Base-by-base conservation (phyloP, 2,113 vertebrate species). In the Sinocyclocheilus maitianheensis region DNA sequence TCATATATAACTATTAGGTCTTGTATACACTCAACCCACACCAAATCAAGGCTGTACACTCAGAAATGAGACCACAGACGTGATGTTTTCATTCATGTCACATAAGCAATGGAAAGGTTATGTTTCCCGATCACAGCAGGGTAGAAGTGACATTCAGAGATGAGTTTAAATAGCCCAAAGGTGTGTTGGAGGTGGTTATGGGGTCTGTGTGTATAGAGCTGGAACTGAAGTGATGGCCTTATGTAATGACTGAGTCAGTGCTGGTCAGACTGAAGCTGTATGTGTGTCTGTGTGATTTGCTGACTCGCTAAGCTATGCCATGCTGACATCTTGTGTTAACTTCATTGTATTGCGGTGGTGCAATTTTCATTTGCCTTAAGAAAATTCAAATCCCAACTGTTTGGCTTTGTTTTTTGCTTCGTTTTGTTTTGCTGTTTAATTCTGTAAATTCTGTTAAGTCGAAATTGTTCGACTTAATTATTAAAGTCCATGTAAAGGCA, bases 281-380 rank as follows among this genome's bases (percentile, higher is more conserved):
- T 79, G 14, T 26, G 40, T 14, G 22, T 30, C 24, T 78, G 46
- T 51, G 18, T n/a, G 7, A 22, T 7, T 40, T 37, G 71, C 72
- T 26, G 53, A 37, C 26, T 51, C 46, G 37, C 18, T 40, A 40
- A 62, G 6, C 75, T 69, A 26, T 53, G 11, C 8, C 12, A 40
- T 5, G n/a, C 79, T 82, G 51, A 74, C 69, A 82, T 76, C 85
- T 51, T 76, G 85, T 81, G 85, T 43, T 81, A 26, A 55, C 30
- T 22, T 79, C 13, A 20, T 20, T 62, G 48, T 72, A 80, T 8
- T 86, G 18, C 60, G 1, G 7, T 53, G 24, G n/a, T 55, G 76
- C 3, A 53, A 10, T 77, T 55, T 77, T 77, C 46, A 72, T 40
- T 71, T 40, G 16, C 4, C 30, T 1, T 69, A 8, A 7, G 18